Percentiles rank a stretch among this genome's conserved stretches.
phyloP scores from a whole-genome alignment of 2,888 invertebrate genomes.

The Gymnoscelis rufifasciata region DNA sequence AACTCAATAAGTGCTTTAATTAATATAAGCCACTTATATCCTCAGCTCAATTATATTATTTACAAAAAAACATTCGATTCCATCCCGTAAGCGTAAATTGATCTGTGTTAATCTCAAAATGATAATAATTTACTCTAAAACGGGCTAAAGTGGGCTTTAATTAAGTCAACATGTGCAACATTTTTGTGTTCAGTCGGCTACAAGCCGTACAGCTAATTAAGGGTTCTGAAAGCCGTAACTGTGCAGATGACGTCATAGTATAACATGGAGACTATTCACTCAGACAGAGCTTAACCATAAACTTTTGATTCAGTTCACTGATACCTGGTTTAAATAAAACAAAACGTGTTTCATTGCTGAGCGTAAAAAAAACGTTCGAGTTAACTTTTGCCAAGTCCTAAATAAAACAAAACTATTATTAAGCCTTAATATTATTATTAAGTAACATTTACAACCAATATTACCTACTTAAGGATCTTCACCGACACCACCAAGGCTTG shows the following conservation, averaged over 20 bases:
- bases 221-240: constrained; percentile 12
- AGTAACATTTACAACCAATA: no score
- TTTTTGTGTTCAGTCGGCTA: constrained; percentile 19
- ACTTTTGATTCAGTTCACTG: no score
- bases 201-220: constrained; percentile 18
- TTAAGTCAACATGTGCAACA: constrained; percentile 20
- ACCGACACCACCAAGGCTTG: no score
- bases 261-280: constrained; percentile 7
- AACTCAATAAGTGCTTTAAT: no score
- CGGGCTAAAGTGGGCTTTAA: constrained; percentile 15
- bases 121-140: constrained; percentile 20
- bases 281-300: neutral
- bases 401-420: no score
- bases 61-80: constrained; percentile 5
- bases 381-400: no score
- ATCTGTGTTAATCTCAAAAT: constrained; percentile 20
- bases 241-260: constrained; percentile 7
- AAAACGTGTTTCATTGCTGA: no score
- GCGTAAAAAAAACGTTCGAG: no score
- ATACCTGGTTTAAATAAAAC: no score
- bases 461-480: no score
- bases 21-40: neutral
- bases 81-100: constrained; percentile 1
- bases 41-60: constrained; percentile 17
- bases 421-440: no score